Base-by-base conservation (phyloP, 1,140 invertebrate genomes). In the Liolophura sinensis region DNA sequence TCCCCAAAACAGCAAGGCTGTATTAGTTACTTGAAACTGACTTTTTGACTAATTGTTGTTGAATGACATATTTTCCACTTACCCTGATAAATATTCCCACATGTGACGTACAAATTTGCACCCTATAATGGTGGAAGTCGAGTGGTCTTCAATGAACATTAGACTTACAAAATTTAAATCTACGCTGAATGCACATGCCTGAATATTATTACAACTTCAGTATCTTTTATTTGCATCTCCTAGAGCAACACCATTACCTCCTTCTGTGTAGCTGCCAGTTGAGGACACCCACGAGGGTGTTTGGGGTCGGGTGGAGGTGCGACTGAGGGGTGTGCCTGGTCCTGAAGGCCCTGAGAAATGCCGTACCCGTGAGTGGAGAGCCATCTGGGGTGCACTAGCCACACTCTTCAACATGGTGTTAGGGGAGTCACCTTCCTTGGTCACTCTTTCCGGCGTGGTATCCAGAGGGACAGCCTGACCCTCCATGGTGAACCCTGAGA, bases 201-300 rank as follows among this genome's bases (percentile, higher is more conserved):
- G 31, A 40, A 40, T 40, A 40, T 40, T 40, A 40, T 9, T 9
- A 40, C 9, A 40, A 5, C 9, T 5, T 40, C 31, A 40, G 3
- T 40, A 40, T 5, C 31, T 40, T 40, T 5, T 3, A 40, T 40
- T 9, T 40, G 3, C 31, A 40, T 40, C 31, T 5, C 9, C 31
- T 40, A 40, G 9, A 40, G 31, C 9, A 9, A 40, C 31, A 40
- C 31, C n/a, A 55, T 68, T 69, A 77, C 80, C 79, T 74, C 77
- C 78, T 67, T 78, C 78, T 48, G 73, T 78, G 49, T 72, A 77
- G 62, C 78, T 80, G 4, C 74, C 79, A 40, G 73, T 69, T 1
- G 78, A 80, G 4, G 79, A 80, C n/a, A 75, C 71, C 66, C 71
- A 68, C 15, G 77, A 78, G 24, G 78, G 78, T 14, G 80, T 80